Conservation (phyloP, 2,797 vertebrate genomes). For the Squalus acanthias region DNA sequence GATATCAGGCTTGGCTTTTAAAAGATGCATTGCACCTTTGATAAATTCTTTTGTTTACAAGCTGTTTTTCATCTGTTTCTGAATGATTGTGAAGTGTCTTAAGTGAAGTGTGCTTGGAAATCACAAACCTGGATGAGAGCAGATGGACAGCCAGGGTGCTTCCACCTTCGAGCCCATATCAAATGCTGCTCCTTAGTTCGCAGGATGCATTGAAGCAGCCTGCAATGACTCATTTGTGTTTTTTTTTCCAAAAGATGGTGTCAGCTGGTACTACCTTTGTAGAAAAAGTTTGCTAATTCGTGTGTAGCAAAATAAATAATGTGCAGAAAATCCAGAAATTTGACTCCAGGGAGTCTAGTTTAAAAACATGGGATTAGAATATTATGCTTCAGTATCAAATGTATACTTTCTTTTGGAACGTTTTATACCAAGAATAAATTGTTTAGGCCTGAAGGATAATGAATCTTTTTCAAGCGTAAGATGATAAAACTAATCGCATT, state of each 20-base stretch:
- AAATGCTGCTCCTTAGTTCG: too few species aligned
- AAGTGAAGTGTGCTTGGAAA: too few species aligned
- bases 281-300: background rate
- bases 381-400: background rate
- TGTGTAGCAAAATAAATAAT: background rate
- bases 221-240: background rate
- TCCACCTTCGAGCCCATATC: too few species aligned
- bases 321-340: background rate
- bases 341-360: background rate
- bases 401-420: background rate
- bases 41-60: too few species aligned
- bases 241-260: background rate
- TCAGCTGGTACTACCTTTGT: background rate
- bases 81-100: too few species aligned
- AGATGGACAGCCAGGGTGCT: too few species aligned
- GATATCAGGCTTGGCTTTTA: background rate
- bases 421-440: background rate
- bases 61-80: too few species aligned
- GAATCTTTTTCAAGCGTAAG: background rate
- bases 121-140: too few species aligned
- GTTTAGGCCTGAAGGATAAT: background rate
- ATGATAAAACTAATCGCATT: background rate
- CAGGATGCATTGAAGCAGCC: too few species aligned
- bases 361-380: background rate
- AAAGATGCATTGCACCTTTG: background rate